These are phyloP conservation scores for Athalia cordata DNA, from an alignment of 2,888 invertebrate species.

Conservation along the genomic window DNA sequence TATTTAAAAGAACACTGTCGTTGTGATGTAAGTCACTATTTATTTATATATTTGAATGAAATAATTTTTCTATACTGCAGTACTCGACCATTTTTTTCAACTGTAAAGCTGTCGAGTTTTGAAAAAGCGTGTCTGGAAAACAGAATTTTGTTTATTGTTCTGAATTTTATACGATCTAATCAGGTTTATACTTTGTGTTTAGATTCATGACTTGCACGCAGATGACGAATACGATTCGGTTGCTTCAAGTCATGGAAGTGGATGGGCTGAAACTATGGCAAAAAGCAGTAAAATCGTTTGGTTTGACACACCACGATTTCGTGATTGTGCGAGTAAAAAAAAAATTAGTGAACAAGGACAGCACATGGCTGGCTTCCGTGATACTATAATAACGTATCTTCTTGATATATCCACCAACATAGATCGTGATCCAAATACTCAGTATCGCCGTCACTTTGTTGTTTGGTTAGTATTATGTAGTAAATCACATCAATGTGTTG, in stretches of 20 bases:
- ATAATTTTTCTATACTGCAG: too few species aligned
- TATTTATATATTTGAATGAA: too few species aligned
- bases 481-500: neutral
- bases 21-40: constrained; percentile 3
- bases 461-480: constrained; percentile 15
- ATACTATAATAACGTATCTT: constrained; percentile 6
- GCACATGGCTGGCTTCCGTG: constrained; percentile 8
- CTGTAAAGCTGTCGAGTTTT: neutral
- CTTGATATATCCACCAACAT: neutral
- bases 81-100: too few species aligned
- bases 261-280: neutral
- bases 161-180: constrained; percentile 8
- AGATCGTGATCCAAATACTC: constrained; percentile 7
- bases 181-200: neutral
- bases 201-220: constrained; percentile 19
- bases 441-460: constrained; percentile 32
- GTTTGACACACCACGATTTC: constrained; percentile 31
- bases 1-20: neutral
- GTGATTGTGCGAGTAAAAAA: neutral
- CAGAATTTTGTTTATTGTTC: neutral
- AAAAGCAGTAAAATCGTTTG: constrained; percentile 21
- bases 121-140: neutral
- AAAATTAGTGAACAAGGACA: neutral
- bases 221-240: neutral
- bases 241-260: neutral